Evolutionary conservation across 2,888 invertebrate species (phyloP), one percentile per base, ranked within the genome.

Genomic region (Acronicta aceris): DNA sequence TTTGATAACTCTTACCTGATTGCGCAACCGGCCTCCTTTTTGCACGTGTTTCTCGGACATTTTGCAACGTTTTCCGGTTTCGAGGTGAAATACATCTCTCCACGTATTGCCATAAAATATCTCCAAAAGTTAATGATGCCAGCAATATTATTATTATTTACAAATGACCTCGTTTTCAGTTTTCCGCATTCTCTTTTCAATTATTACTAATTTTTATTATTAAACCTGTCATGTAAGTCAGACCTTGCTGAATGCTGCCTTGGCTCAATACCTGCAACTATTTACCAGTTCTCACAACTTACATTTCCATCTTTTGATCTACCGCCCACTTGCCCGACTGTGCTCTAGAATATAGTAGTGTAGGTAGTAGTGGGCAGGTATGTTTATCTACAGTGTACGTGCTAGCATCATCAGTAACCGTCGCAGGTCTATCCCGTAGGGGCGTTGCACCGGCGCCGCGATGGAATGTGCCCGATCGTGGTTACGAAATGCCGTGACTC

Each of bases 401-500:
- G 65, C 64, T 78, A 60, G 70, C 56, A 79, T 83, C 80, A 88
- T 90, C 85, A 87, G 85, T 86, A 89, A 80, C 80, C 87, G 78
- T 81, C 77, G 81, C 88, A 87, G 88, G 86, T 87, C 89, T 87
- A 84, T 89, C 82, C 83, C 83, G 78, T 74, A 81, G 85, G 93
- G 92, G 88, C 93, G 87, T 90, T 93, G 93, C 90, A 90, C 92
- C 75, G 85, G 66, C 78, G 82, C 78, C 82, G 83, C 88, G 79
- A 81, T 86, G 93, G 94, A 93, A 94, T 93, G 93, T 76, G 87
- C 87, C 89, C 89, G 92, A 89, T 89, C 89, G 90, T 86, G 85
- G 89, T 94, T 93, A 91, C 93, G 92, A 93, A 94, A 94, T 89
- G 81, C 87, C 89, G 83, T 89, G 90, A 87, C 90, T 90, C 82